Conservation (phyloP, 2,797 vertebrate species). For the Danio tinwini region DNA sequence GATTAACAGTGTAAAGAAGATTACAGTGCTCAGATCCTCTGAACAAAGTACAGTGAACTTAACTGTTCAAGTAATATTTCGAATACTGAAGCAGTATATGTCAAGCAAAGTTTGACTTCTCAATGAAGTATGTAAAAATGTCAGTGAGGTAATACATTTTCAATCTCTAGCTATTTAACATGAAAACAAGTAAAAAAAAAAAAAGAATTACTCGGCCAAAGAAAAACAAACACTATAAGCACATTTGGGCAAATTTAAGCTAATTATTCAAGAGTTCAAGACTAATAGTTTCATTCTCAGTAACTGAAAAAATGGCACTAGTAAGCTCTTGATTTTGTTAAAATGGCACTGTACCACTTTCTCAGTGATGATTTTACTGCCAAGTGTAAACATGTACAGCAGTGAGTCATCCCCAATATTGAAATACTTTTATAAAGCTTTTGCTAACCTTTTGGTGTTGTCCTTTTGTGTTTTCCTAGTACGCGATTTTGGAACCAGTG, state of each 20-base stretch:
- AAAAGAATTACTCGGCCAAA: background rate
- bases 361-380: background rate
- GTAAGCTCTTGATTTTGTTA: slow-evolving; percentile 3
- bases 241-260: background rate
- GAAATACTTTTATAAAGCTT: background rate
- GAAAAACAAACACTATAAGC: background rate
- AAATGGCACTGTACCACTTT: background rate
- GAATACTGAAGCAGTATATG: slow-evolving; percentile 8
- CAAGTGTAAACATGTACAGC: background rate
- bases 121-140: background rate
- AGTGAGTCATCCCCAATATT: slow-evolving; percentile 20
- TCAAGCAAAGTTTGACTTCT: background rate
- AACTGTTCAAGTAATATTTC: slow-evolving; percentile 3
- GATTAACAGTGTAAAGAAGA: slow-evolving; percentile 1
- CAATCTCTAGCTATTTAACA: background rate
- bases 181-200: background rate
- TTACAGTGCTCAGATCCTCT: slow-evolving; percentile 8
- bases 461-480: slow-evolving; percentile 55
- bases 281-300: background rate
- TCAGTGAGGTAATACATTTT: background rate
- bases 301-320: slow-evolving; percentile 1
- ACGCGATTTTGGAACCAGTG: slow-evolving; percentile 59
- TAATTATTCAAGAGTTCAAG: background rate
- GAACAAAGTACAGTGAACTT: slow-evolving; percentile 5
- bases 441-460: slow-evolving; percentile 26